Percentiles rank a stretch among this genome's conserved stretches.
These are phyloP conservation scores for Parnassius orleans DNA, from an alignment of 2,888 invertebrate species.

Conservation along the genomic window DNA sequence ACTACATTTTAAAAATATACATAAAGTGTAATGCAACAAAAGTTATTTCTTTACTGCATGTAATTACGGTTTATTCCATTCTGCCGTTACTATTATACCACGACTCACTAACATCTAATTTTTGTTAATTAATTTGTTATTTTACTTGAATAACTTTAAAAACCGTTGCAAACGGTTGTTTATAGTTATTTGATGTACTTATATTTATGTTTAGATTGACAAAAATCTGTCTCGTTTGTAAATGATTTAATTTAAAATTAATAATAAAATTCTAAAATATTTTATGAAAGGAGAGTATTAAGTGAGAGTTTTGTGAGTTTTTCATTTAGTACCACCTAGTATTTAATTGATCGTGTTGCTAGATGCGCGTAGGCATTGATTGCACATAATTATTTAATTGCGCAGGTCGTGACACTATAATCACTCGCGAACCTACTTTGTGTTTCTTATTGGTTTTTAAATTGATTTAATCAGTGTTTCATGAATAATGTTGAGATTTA, in stretches of 20 bases:
- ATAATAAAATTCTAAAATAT: no score
- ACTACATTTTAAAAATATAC: constrained; percentile 24
- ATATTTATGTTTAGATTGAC: no score
- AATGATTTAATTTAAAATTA: no score
- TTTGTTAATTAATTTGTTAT: background rate
- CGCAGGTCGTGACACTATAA: constrained; percentile 43
- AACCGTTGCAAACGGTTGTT: no score
- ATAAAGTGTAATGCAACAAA: constrained; percentile 27
- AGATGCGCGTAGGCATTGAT: constrained; percentile 36
- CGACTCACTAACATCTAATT: constrained; percentile 7
- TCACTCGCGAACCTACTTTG: constrained; percentile 29
- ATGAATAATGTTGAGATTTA: constrained; percentile 8
- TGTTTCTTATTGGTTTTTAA: constrained; percentile 24
- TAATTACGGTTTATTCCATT: constrained; percentile 46
- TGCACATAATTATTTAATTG: constrained; percentile 55
- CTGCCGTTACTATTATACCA: constrained; percentile 32
- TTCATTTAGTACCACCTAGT: background rate
- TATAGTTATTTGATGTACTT: no score
- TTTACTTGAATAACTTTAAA: no score
- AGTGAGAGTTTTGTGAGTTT: constrained; percentile 19
- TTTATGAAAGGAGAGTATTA: background rate
- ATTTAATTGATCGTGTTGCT: constrained; percentile 19
- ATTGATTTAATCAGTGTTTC: constrained; percentile 11
- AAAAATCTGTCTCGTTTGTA: no score
- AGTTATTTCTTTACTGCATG: constrained; percentile 41